Evolutionary conservation across 2,113 vertebrate species (phyloP).

Genomic region (Grus americana): DNA sequence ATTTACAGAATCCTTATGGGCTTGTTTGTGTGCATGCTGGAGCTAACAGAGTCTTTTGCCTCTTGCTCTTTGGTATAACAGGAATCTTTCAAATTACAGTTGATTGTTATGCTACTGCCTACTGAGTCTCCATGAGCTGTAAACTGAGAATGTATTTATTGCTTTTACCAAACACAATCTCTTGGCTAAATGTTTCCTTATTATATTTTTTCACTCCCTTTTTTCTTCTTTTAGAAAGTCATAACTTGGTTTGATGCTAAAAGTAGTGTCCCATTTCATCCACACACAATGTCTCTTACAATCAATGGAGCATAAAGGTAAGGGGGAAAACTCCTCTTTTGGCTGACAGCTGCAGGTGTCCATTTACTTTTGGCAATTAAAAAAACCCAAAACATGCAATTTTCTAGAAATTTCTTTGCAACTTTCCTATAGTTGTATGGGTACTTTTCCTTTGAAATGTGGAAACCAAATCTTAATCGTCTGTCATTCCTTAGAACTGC

Average conservation of each 20-base stretch:
- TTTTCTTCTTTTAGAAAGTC: not conserved
- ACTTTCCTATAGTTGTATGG: not conserved
- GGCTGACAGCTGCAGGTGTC: not conserved
- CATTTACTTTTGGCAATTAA: not conserved
- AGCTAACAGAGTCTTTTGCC: not conserved
- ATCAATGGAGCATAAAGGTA: not conserved
- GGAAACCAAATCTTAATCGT: not conserved
- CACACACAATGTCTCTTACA: not conserved
- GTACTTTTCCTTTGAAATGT: not conserved
- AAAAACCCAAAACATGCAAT: not conserved
- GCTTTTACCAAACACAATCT: not conserved
- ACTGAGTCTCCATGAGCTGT: not conserved
- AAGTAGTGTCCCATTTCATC: not conserved
- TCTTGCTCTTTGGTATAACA: not conserved
- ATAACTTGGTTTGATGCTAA: not conserved
- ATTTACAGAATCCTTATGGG: not conserved
- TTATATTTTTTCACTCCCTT: not conserved
- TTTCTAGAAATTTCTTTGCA: not conserved
- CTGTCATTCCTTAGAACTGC: not conserved
- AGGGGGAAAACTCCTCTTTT: not conserved
- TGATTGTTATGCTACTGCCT: not conserved
- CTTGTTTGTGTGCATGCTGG: not conserved
- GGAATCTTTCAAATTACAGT: not conserved
- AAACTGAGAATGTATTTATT: not conserved
- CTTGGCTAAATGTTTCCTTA: not conserved